Conservation (phyloP, 2,888 invertebrate genomes). For the Lycophotia porphyrea region DNA sequence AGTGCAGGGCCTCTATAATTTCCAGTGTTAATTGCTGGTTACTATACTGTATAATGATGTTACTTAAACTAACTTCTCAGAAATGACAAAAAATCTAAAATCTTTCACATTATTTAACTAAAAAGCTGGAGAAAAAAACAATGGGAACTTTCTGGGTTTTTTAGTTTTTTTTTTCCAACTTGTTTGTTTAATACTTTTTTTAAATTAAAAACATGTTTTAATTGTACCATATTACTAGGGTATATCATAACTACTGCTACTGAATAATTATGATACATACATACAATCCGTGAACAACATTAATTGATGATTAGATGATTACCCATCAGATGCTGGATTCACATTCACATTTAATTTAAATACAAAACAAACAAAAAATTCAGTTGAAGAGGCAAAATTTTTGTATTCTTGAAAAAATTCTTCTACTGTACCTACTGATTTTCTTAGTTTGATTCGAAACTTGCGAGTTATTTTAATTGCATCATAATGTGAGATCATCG, state of each 20-base stretch:
- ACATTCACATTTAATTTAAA: constrained; percentile 10
- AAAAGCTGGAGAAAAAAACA: too few species aligned
- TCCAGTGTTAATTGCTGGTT: too few species aligned
- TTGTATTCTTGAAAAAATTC: neutral
- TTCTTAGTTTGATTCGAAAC: neutral
- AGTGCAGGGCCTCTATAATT: too few species aligned
- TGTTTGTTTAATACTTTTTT: too few species aligned
- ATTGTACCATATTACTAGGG: neutral
- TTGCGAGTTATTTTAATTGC: neutral
- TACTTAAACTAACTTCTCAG: too few species aligned
- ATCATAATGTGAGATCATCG: constrained; percentile 38
- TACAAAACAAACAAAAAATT: neutral
- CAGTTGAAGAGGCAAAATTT: neutral
- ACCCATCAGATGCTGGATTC: neutral
- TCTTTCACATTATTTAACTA: too few species aligned
- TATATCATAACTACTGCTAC: neutral
- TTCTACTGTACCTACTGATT: neutral
- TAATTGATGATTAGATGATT: constrained; percentile 18
- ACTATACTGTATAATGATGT: too few species aligned
- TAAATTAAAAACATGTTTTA: neutral
- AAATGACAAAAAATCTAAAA: neutral
- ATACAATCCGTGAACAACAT: constrained; percentile 18
- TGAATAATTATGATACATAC: neutral
- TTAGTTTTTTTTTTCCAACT: too few species aligned
- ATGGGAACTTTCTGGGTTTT: too few species aligned